Percentiles rank a stretch among this genome's conserved stretches.
Evolutionary conservation across 53 echinoderm and acorn worm genomes (phyloP).

Genomic region (Holothuria leucospilota): DNA sequence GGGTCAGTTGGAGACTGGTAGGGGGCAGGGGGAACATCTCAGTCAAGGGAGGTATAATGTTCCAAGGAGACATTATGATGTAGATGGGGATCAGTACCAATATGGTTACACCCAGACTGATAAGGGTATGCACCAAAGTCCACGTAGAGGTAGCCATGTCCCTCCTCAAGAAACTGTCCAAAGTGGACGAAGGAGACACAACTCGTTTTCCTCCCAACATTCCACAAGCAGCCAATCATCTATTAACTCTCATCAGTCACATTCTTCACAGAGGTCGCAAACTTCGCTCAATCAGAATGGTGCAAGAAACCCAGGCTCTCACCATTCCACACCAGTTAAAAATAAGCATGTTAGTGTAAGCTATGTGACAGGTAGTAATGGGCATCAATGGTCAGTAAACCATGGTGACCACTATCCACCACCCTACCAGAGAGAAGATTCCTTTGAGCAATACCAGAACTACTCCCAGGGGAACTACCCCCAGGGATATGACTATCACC

Average conservation of each 20-base stretch:
- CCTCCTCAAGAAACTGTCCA: not conserved
- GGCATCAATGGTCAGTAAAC: not conserved
- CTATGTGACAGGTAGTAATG: conserved; percentile 1
- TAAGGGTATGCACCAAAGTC: conserved; percentile 11
- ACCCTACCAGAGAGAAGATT: conserved; percentile 50
- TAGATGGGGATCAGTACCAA: conserved; percentile 20
- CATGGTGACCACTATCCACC: conserved; percentile 22
- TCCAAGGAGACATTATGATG: conserved; percentile 2
- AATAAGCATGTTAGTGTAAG: conserved; percentile 38
- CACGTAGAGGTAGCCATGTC: conserved; percentile 41
- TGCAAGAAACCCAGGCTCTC: conserved; percentile 15
- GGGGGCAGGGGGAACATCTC: not conserved
- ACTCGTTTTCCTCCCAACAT: conserved; percentile 89
- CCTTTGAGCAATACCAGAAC: conserved; percentile 48
- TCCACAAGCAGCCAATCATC: conserved; percentile 92
- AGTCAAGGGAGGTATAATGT: conserved; percentile 34
- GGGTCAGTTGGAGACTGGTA: not conserved
- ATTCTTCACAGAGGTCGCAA: conserved; percentile 62
- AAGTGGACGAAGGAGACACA: conserved; percentile 67
- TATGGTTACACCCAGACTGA: conserved; percentile 18
- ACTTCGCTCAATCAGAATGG: conserved; percentile 2
- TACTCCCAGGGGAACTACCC: conserved; percentile 32
- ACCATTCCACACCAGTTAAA: conserved; percentile 68
- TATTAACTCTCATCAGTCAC: conserved; percentile 71
- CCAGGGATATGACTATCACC: conserved; percentile 11